Evolutionary conservation across 2,113 vertebrate genomes (phyloP).

Genomic region (Grallaria varia): DNA sequence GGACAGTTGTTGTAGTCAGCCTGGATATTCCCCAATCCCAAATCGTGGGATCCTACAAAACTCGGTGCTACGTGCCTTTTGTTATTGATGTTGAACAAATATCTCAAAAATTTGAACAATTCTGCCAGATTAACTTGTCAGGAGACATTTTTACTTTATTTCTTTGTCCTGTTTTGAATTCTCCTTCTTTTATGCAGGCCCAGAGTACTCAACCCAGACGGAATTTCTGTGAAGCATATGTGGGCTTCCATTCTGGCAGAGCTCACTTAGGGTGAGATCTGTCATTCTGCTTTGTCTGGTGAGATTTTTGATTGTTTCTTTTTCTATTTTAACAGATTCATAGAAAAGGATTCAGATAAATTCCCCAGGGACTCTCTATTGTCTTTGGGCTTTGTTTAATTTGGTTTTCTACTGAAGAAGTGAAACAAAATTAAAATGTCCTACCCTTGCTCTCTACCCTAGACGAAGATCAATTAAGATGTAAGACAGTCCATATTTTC

Average conservation of each 20-base stretch:
- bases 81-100: neutral
- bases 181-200: neutral
- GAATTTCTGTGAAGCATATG: neutral
- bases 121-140: neutral
- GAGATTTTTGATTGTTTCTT: neutral
- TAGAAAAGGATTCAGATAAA: neutral
- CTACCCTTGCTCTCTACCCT: neutral
- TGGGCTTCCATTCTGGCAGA: neutral
- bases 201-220: neutral
- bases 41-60: neutral
- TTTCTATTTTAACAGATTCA: neutral
- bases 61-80: neutral
- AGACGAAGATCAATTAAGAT: neutral
- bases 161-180: neutral
- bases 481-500: neutral
- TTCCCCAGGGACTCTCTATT: neutral
- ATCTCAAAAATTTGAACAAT: neutral
- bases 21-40: neutral
- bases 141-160: neutral
- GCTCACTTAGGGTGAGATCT: neutral
- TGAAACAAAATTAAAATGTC: neutral
- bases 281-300: neutral
- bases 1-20: neutral
- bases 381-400: neutral
- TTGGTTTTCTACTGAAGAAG: neutral